These are phyloP conservation scores for Sebastes fasciatus DNA, from an alignment of 2,113 vertebrate species.

Conservation along the genomic window DNA sequence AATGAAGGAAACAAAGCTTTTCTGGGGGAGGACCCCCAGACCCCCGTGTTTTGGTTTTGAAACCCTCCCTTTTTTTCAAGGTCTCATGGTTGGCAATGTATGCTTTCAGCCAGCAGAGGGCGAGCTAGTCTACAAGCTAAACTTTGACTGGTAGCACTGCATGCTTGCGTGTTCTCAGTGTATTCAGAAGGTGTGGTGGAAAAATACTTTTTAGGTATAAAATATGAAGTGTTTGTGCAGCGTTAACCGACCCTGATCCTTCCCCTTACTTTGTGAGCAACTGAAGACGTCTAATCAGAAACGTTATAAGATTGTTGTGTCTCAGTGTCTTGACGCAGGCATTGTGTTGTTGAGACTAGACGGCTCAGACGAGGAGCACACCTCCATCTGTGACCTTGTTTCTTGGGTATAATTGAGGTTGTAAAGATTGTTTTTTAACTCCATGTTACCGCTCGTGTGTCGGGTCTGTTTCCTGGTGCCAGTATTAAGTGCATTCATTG, in stretches of 20 bases:
- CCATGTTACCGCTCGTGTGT: not conserved
- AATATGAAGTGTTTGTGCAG: not conserved
- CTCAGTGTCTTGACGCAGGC: not conserved
- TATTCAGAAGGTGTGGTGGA: not conserved
- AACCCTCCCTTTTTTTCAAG: no score
- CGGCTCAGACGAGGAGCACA: not conserved
- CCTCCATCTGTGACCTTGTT: not conserved
- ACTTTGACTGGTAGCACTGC: not conserved
- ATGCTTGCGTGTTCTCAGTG: not conserved
- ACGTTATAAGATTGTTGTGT: not conserved
- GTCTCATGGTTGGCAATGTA: no score
- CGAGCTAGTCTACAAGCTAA: not conserved
- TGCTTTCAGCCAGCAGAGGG: constrained; percentile 70
- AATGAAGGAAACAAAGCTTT: no score
- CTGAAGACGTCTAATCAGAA: not conserved
- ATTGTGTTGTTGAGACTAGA: not conserved
- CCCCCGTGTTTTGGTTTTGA: no score
- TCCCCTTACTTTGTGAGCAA: not conserved
- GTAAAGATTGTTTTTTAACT: not conserved
- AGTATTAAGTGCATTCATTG: not conserved
- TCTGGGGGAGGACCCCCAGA: no score
- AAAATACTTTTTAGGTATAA: not conserved
- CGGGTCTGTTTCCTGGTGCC: not conserved
- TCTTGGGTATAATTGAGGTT: not conserved
- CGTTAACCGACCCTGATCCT: not conserved